A percentile compares a stretch with the other conserved stretches of the same genome.
Conservation (phyloP, 2,797 vertebrate species). For the Synaphobranchus kaupii region DNA sequence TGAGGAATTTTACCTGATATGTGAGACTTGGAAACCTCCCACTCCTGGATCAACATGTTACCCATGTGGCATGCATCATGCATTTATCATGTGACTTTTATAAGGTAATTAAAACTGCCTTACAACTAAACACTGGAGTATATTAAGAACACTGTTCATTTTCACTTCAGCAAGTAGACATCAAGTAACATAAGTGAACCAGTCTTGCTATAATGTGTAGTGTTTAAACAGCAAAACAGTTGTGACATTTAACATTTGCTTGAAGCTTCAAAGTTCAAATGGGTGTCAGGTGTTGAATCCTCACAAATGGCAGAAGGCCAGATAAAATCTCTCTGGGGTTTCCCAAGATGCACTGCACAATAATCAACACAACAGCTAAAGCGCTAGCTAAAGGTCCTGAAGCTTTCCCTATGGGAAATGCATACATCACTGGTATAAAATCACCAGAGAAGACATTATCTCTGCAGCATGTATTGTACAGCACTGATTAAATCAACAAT, state of each 20-base stretch:
- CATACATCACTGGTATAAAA: background rate
- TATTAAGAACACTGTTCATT: background rate
- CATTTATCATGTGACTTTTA: background rate
- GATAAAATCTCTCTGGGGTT: background rate
- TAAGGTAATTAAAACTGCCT: background rate
- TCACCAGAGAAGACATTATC: background rate
- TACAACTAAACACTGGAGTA: background rate
- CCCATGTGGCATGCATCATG: no score
- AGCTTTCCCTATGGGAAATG: background rate
- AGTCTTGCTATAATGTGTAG: background rate
- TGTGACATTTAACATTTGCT: background rate
- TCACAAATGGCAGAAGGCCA: background rate
- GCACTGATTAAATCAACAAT: background rate
- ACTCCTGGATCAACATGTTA: background rate
- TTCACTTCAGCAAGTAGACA: background rate
- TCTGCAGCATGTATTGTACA: background rate
- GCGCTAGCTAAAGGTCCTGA: background rate
- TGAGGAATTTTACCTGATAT: background rate
- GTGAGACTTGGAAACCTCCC: background rate
- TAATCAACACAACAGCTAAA: background rate
- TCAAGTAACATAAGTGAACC: background rate
- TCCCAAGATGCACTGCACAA: background rate
- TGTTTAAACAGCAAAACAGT: background rate
- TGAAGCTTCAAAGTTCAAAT: background rate
- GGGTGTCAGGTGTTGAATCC: background rate